Evolutionary conservation across 2,797 vertebrate genomes (phyloP), one percentile per base, ranked within the genome.

Genomic region (Molossus molossus): DNA sequence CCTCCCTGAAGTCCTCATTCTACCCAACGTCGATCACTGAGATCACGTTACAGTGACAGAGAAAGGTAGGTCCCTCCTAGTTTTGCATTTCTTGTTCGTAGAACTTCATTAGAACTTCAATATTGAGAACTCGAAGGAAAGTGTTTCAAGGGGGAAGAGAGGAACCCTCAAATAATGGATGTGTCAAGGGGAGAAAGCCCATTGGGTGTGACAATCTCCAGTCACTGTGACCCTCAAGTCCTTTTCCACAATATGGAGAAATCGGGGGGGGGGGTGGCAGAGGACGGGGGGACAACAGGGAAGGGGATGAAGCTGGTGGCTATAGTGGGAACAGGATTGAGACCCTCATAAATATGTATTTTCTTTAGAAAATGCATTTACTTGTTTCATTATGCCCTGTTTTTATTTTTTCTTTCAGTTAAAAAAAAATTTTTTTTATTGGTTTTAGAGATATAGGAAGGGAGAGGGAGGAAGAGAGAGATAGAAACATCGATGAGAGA

Each of bases 241-340:
- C 72, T 92, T 37, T 79, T 25, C 48, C 7, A 1, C 3, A 33
- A 20, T 0, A 1, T 0, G 11, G 45, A 62, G 4, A 80, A 40
- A 55, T 18, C 3, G 9, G 21, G 37, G 27, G 6, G 57, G n/a
- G n/a, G 58, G 20, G 58, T 8, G 20, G 58, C 53, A 10, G 58
- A 57, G 20, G 18, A 18, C 55, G 17, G 69, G 37, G 27, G 6
- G 57, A 12, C 5, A 1, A 0, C 3, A 4, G 37, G 8, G 23
- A 12, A 55, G 25, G 20, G 33, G 9, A 17, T 3, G 12, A 12
- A 9, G 13, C 65, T 6, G 18, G 50, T 0, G 4, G 13, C 0
- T 2, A 86, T 0, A 3, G 40, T 13, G 0, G 21, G 21, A 62
- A 50, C 48, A 65, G 25, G 50, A 1, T 6, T 2, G 48, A 57